Evolutionary conservation across 2,888 invertebrate species (phyloP).

Genomic region (Parasteatoda lunata): DNA sequence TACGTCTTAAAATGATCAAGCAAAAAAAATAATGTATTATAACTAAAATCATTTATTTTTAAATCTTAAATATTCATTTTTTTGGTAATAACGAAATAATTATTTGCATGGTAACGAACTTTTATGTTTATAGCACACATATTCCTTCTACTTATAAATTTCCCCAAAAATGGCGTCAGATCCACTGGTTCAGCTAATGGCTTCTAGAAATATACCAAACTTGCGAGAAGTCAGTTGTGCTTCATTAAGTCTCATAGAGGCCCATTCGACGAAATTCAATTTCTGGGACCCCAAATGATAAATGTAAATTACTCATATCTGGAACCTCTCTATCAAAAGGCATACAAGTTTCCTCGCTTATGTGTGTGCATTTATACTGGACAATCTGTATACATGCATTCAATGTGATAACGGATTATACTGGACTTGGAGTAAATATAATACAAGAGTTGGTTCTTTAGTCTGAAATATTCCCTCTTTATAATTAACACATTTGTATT

Average conservation of each 20-base stretch:
- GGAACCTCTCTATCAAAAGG: constrained; percentile 20
- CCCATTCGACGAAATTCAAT: constrained; percentile 43
- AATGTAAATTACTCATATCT: constrained; percentile 39
- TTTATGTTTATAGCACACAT: too few relatives aligned
- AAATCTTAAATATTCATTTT: too few relatives aligned
- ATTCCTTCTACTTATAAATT: too few relatives aligned
- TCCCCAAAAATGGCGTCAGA: too few relatives aligned
- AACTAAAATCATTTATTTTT: too few relatives aligned
- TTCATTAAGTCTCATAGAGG: constrained; percentile 40
- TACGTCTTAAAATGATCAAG: too few relatives aligned
- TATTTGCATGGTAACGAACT: too few relatives aligned
- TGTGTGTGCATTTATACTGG: neutral
- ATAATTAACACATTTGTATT: constrained; percentile 37
- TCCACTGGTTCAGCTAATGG: too few relatives aligned
- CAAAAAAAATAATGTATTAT: too few relatives aligned
- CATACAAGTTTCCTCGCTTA: constrained; percentile 14
- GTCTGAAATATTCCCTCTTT: neutral
- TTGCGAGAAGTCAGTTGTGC: neutral
- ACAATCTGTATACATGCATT: constrained; percentile 12
- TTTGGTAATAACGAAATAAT: too few relatives aligned
- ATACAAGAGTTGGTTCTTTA: constrained; percentile 27
- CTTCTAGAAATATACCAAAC: too few relatives aligned
- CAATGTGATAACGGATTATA: neutral
- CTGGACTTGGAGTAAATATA: neutral
- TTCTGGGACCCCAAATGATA: constrained; percentile 38